Conservation (phyloP, 35 echinoderm and acorn worm species). For the Acanthaster planci region DNA sequence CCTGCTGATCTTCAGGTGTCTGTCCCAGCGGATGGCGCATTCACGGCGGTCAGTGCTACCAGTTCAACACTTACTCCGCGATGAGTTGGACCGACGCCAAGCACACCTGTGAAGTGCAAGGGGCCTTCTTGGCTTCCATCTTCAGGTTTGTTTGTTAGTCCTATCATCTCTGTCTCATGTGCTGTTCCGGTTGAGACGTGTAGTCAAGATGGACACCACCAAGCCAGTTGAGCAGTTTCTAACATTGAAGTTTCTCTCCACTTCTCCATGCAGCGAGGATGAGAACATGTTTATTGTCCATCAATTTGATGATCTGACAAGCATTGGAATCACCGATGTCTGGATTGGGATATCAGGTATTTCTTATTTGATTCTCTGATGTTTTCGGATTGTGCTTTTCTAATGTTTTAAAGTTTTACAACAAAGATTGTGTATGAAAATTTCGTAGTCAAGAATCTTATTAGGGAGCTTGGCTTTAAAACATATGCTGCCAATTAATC, state of each 20-base stretch:
- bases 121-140: constrained; percentile 67
- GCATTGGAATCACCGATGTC: constrained; percentile 69
- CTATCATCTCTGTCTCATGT: too few species aligned
- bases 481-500: not conserved
- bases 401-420: not conserved
- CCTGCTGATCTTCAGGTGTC: constrained; percentile 33
- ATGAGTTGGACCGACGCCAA: constrained; percentile 78
- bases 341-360: constrained; percentile 94
- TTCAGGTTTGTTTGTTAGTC: constrained; percentile 24
- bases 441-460: not conserved
- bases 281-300: constrained; percentile 66
- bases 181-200: not conserved
- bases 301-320: constrained; percentile 63
- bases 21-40: constrained; percentile 76
- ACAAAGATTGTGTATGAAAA: not conserved
- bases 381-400: not conserved
- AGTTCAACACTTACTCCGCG: constrained; percentile 58
- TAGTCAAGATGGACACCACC: not conserved
- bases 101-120: constrained; percentile 82
- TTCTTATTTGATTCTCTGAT: not conserved
- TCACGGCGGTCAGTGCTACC: constrained; percentile 74
- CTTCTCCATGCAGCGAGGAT: constrained; percentile 14
- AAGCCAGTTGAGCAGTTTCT: not conserved
- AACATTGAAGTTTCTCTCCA: not conserved
- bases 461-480: not conserved